phyloP scores from a whole-genome alignment of 2,113 vertebrate genomes.

The Hyaena hyaena region DNA sequence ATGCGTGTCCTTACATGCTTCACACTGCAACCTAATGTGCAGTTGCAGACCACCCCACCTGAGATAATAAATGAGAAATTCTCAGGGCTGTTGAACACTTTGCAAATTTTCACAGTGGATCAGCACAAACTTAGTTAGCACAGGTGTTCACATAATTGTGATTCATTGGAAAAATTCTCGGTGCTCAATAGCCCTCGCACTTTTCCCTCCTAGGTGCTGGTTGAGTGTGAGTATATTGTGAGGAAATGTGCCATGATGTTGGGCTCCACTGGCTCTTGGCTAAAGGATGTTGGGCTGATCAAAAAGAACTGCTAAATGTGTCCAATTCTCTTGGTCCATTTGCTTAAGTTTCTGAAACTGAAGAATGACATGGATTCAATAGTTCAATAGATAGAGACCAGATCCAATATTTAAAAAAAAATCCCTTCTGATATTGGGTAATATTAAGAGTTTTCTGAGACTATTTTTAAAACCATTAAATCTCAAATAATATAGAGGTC shows the following conservation, averaged over 20 bases:
- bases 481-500: neutral
- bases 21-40: constrained; percentile 72
- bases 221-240: constrained; percentile 75
- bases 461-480: constrained; percentile 55
- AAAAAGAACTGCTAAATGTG: constrained; percentile 56
- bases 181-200: constrained; percentile 81
- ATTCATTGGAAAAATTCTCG: constrained; percentile 84
- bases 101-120: constrained; percentile 81
- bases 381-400: constrained; percentile 44
- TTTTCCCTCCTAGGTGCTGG: constrained; percentile 75
- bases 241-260: constrained; percentile 77
- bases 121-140: constrained; percentile 85
- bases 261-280: constrained; percentile 77
- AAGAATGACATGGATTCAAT: constrained; percentile 16
- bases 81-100: constrained; percentile 81
- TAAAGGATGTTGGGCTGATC: constrained; percentile 60
- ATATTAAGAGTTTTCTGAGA: neutral
- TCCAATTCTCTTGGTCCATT: constrained; percentile 63
- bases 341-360: constrained; percentile 61
- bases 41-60: constrained; percentile 75
- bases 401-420: neutral
- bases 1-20: constrained; percentile 79
- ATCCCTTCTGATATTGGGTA: neutral
- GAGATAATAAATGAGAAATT: constrained; percentile 84
- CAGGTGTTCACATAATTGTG: constrained; percentile 88